Evolutionary conservation across 2,888 invertebrate species (phyloP), one percentile per base, ranked within the genome.

Genomic region (Pollenia angustigena): DNA sequence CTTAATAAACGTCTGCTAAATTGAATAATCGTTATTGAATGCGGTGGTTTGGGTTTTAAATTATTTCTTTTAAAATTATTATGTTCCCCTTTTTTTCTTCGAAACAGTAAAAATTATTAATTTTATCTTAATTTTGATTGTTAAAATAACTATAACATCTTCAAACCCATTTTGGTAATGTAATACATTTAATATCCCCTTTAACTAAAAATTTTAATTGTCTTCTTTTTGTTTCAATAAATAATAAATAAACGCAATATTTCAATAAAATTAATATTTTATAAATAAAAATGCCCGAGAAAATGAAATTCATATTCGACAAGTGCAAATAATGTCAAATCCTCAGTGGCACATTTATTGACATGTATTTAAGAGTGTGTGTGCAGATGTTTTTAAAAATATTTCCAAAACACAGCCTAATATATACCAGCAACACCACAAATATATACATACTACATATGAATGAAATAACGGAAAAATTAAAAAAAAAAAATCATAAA

Each of bases 311-410:
- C 42, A 72, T 60, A 81, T 56, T 56, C n/a, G 48, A 68, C 69
- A 81, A 78, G n/a, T 72, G 80, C 64, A 83, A 80, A 81, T 81
- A 72, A 71, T 72, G 66, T 66, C 58, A 76, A 76, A 81, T 80
- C 50, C 46, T 54, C 54, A 86, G 58, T 72, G 76, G 54, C 48
- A 52, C 66, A 80, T 68, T 68, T 46, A 79, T 44, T 42, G 2
- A 1, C 52, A 48, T 50, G 58, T 44, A 32, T 32, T 32, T 32
- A 32, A 32, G 10, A 44, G 48, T 18, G 46, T 71, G 56, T 46
- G 10, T 50, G 52, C 12, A n/a, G 54, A n/a, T 66, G 56, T 32
- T 32, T 44, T 62, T 16, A 12, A 14, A 11, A 56, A 50, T 52
- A 42, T 54, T 62, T 62, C n/a, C 18, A 46, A 60, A 46, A 58